Conservation (phyloP, 2,888 invertebrate genomes). For the Aleiodes leptofemur region DNA sequence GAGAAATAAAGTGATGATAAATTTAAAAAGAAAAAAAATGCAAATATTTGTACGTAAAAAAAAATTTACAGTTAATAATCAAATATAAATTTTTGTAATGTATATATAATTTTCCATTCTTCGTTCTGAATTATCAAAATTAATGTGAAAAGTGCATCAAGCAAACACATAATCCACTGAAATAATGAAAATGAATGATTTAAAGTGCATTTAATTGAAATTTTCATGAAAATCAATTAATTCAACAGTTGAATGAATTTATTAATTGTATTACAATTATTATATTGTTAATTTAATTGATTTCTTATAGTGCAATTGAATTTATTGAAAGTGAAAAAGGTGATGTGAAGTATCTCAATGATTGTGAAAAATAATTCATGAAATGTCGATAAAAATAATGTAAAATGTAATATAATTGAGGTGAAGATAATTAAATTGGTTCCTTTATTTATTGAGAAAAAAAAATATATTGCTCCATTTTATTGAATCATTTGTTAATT, state of each 20-base stretch:
- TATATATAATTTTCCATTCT: too few species aligned
- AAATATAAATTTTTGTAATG: too few species aligned
- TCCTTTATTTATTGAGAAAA: slow-evolving; percentile 64
- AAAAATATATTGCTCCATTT: neutral
- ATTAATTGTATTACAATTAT: neutral
- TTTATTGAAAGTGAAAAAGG: slow-evolving; percentile 13
- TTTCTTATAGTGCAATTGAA: neutral
- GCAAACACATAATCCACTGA: too few species aligned
- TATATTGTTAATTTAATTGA: neutral
- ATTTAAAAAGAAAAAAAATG: too few species aligned
- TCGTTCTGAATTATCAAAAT: too few species aligned
- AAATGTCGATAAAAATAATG: slow-evolving; percentile 14
- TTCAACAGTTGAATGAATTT: slow-evolving; percentile 2
- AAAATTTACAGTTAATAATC: too few species aligned
- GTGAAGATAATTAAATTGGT: slow-evolving; percentile 63
- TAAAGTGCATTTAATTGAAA: slow-evolving; percentile 17
- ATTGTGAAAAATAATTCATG: neutral
- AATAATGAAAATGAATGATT: neutral
- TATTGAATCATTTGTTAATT: too few species aligned
- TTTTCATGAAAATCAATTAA: neutral
- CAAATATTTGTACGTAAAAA: too few species aligned
- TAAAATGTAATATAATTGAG: slow-evolving; percentile 60
- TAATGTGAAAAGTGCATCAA: too few species aligned
- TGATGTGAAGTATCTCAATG: neutral
- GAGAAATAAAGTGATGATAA: too few species aligned